A percentile compares a stretch with the other conserved stretches of the same genome.
These are phyloP conservation scores for Agelaius phoeniceus DNA, from an alignment of 2,113 vertebrate species.

Conservation along the genomic window DNA sequence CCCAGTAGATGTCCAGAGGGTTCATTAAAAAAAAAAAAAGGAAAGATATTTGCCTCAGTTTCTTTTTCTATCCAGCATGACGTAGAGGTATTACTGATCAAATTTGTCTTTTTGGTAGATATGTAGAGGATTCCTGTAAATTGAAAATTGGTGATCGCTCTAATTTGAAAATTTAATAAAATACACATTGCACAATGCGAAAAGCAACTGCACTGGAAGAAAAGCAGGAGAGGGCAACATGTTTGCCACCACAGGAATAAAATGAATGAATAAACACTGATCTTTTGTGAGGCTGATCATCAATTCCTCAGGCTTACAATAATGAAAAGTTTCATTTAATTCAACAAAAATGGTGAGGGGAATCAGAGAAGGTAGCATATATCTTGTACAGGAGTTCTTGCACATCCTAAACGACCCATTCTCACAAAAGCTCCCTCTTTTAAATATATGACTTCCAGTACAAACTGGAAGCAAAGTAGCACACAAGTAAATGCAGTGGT, in stretches of 20 bases:
- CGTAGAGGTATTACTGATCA: not conserved
- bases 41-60: not conserved
- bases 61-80: not conserved
- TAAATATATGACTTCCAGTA: not conserved
- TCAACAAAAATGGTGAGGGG: not conserved
- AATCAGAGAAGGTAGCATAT: not conserved
- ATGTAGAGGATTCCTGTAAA: not conserved
- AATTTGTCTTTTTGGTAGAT: not conserved
- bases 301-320: not conserved
- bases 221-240: not conserved
- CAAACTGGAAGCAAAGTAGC: not conserved
- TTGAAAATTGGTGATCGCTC: not conserved
- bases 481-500: not conserved
- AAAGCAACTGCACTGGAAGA: not conserved
- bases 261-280: not conserved
- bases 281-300: not conserved
- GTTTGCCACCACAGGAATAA: fast-evolving
- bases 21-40: not conserved
- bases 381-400: not conserved
- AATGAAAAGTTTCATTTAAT: not conserved
- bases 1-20: not conserved
- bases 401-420: fast-evolving
- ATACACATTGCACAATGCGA: not conserved
- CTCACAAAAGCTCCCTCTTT: not conserved
- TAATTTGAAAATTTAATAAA: not conserved